Evolutionary conservation across 2,113 vertebrate species (phyloP).

Genomic region (Mus musculus): GRCm39 chr1:189813501-189814000

Average conservation of each 20-base stretch:
- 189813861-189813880: background rate
- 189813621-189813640: constrained; percentile 3
- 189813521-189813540: constrained; percentile 31
- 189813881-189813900: background rate
- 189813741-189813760: background rate
- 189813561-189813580: constrained; percentile 68
- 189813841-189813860: background rate
- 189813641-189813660: background rate
- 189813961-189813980: background rate
- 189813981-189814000: background rate
- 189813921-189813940: background rate
- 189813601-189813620: constrained; percentile 59
- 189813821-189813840: background rate
- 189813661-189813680: background rate
- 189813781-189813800: background rate
- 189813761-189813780: rapidly evolving
- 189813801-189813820: background rate
- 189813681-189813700: background rate
- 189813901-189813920: background rate
- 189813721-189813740: background rate
- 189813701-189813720: background rate
- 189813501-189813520: constrained; percentile 23
- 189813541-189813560: constrained; percentile 61
- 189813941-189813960: background rate
- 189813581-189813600: constrained; percentile 65